Base-by-base conservation (phyloP, 1,140 invertebrate genomes). In the Triops longicaudatus region DNA sequence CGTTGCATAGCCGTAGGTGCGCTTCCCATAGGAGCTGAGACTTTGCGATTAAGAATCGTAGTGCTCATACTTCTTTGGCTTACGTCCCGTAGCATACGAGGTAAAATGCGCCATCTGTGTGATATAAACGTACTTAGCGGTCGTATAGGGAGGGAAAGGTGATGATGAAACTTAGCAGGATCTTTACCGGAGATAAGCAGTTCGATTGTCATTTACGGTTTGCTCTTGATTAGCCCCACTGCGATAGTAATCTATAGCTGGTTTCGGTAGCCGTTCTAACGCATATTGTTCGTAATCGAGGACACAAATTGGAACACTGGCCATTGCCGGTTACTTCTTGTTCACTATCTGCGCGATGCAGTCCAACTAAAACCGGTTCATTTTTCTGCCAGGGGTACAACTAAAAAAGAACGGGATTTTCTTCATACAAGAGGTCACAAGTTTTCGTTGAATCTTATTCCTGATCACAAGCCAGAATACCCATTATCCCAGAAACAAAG, bases 1-100 rank as follows among this genome's bases (percentile, higher is more conserved):
- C 88, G 89, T 82, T 98, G 96, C 93, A 97, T 95, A 0, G 95
- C 95, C 5, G 94, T 93, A 2, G 96, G 95, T 0, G 96, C 90
- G 76, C 98, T 90, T 7, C 93, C 94, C 27, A 98, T 83, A 0
- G 96, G 96, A 86, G 94, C 90, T 4, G 88, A 85, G 22, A 96
- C 86, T 76, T 84, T 87, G 71, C 89, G 80, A 0, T 92, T 92
- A 10, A 95, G 83, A 37, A 93, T 84, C 0, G 85, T 88, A 2
- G 90, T 91, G 6, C 84, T 84, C 11, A 91, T 83, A 78, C 91
- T 86, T 77, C 90, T 84, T 26, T 86, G 85, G 0, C 88, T 89
- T 1, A 97, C 92, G 84, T 97, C 90, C 28, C 90, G 85, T 44
- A 98, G 84, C 80, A 91, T 90, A 83, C 91, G 87, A 12, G 95